These are phyloP conservation scores for Coendou prehensilis DNA, from an alignment of 2,797 vertebrate species.

Conservation along the genomic window DNA sequence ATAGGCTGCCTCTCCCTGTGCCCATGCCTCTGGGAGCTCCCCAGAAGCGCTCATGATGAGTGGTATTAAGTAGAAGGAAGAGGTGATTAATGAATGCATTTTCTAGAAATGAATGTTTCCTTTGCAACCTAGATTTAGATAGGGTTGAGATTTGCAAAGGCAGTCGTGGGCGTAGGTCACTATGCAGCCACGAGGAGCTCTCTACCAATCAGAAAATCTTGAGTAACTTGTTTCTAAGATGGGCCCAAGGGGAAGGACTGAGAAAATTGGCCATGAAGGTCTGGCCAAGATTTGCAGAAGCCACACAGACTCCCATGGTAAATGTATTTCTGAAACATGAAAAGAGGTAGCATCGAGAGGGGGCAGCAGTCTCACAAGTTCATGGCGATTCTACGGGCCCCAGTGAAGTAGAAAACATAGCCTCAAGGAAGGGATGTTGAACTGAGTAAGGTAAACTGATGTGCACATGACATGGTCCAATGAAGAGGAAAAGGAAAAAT, in stretches of 20 bases:
- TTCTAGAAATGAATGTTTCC: slow-evolving; percentile 28
- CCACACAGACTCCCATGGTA: background rate
- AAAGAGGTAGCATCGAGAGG: background rate
- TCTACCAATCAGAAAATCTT: slow-evolving; percentile 52
- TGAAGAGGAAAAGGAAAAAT: background rate
- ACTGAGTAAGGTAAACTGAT: background rate
- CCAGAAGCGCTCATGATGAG: background rate
- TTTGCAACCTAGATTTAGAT: background rate
- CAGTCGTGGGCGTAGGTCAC: background rate
- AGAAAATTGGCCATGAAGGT: background rate
- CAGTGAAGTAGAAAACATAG: background rate
- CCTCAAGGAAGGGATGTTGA: background rate
- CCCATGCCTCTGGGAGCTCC: background rate
- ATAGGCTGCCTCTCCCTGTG: background rate
- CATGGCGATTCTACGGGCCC: background rate
- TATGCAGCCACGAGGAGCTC: background rate
- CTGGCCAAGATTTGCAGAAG: background rate
- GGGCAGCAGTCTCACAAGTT: background rate
- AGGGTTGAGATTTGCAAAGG: background rate
- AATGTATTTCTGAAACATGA: background rate
- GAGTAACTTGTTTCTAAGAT: background rate
- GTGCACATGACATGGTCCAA: background rate
- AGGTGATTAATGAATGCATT: background rate
- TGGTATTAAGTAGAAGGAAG: background rate
- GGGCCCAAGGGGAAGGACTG: background rate